Percentiles rank a stretch among this genome's conserved stretches.
Conservation (phyloP, 2,888 invertebrate genomes). For the Pristionchus exspectatus region DNA sequence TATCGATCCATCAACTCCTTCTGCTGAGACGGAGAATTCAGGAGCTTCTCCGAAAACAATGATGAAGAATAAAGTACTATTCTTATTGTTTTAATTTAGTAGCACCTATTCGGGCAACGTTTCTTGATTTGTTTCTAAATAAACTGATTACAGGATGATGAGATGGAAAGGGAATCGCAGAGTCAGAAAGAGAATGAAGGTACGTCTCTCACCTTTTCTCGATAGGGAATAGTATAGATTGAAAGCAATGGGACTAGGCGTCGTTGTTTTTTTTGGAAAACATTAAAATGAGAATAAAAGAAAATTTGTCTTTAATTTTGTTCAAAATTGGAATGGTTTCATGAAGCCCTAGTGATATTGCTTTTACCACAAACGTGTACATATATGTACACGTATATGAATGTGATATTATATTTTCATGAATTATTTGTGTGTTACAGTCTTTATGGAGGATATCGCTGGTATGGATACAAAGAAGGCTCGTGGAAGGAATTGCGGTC, state of each 20-base stretch:
- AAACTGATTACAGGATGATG: neutral
- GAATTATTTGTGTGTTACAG: neutral
- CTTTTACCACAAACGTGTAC: neutral
- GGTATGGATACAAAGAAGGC: neutral
- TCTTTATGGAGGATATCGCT: neutral
- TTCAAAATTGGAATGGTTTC: no score
- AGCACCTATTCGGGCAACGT: no score
- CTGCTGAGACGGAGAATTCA: conserved; percentile 15
- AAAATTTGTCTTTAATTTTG: no score
- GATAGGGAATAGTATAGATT: no score
- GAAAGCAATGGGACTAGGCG: no score
- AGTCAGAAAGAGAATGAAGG: neutral
- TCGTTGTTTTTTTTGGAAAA: no score
- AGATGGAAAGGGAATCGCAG: neutral
- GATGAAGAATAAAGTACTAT: neutral
- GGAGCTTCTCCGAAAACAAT: neutral
- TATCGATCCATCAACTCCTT: neutral
- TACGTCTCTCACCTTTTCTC: neutral
- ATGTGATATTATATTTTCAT: neutral
- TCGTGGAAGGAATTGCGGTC: neutral
- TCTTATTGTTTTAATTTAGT: no score
- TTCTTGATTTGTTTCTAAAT: no score
- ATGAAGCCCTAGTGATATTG: neutral
- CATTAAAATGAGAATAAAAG: no score
- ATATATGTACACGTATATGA: no score